These are phyloP conservation scores for Dasypolia templi DNA, from an alignment of 2,888 invertebrate genomes.

Conservation along the genomic window DNA sequence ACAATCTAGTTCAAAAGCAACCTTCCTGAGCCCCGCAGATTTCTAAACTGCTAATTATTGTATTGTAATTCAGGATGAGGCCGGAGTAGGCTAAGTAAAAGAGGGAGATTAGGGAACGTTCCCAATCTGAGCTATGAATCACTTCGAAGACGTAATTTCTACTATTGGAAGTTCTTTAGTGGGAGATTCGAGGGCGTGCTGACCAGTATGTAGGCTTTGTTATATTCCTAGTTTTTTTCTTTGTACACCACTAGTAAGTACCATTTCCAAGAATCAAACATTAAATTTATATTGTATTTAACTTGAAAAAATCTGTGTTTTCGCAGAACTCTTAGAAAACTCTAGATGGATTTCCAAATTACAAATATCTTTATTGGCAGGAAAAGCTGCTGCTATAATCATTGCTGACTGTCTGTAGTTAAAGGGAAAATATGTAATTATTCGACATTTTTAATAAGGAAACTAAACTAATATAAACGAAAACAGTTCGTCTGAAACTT, in stretches of 20 bases:
- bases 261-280: neutral
- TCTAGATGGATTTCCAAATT: neutral
- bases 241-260: neutral
- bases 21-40: conserved; percentile 31
- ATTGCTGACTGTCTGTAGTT: neutral
- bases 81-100: conserved; percentile 41
- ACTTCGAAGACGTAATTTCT: conserved; percentile 63
- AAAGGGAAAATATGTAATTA: neutral
- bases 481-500: neutral
- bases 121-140: conserved; percentile 57
- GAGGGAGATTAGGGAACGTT: conserved; percentile 42
- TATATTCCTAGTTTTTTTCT: neutral
- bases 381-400: neutral
- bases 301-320: neutral
- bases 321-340: neutral
- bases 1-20: conserved; percentile 49
- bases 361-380: neutral
- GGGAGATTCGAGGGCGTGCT: conserved; percentile 32
- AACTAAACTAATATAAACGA: too few relatives aligned
- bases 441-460: neutral
- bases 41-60: conserved; percentile 57
- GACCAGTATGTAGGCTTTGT: conserved; percentile 19
- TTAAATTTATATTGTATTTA: neutral
- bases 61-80: conserved; percentile 39
- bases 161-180: conserved; percentile 51